Evolutionary conservation across 2,113 vertebrate genomes (phyloP).

Genomic region (Vanacampus margaritifer): DNA sequence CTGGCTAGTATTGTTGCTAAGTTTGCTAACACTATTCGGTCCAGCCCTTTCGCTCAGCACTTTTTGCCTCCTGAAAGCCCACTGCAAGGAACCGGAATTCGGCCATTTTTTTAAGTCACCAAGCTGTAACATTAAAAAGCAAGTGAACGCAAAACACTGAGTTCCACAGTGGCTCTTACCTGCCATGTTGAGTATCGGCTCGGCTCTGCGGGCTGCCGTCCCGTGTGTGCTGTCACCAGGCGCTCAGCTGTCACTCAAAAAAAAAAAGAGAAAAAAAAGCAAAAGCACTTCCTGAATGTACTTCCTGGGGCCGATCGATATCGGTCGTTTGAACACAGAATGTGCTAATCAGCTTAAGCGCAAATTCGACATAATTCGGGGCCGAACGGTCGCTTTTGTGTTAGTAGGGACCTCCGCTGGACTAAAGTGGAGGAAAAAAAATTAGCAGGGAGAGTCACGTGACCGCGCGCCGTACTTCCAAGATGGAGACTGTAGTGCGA

Average conservation of each 20-base stretch:
- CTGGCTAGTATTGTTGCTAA: slow-evolving; percentile 49
- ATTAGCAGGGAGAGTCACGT: slow-evolving; percentile 58
- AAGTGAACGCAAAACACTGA: slow-evolving; percentile 23
- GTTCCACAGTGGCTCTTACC: slow-evolving; percentile 52
- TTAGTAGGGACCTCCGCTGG: slow-evolving; percentile 6
- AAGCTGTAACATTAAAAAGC: neutral
- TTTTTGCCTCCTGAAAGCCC: slow-evolving; percentile 10
- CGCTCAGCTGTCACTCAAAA: slow-evolving; percentile 72
- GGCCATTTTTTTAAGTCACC: neutral
- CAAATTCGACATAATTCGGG: slow-evolving; percentile 31
- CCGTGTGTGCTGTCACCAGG: slow-evolving; percentile 69
- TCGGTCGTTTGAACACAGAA: slow-evolving; percentile 10
- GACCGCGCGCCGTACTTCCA: slow-evolving; percentile 58
- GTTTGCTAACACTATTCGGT: slow-evolving; percentile 54
- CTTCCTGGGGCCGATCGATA: slow-evolving; percentile 45
- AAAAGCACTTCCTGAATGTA: slow-evolving; percentile 70
- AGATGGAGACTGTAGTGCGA: slow-evolving; percentile 66
- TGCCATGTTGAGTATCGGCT: slow-evolving; percentile 80
- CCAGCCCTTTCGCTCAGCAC: slow-evolving; percentile 46
- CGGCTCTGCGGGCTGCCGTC: slow-evolving; percentile 66
- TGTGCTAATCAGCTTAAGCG: slow-evolving; percentile 2
- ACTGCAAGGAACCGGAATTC: neutral
- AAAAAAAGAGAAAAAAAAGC: slow-evolving; percentile 22
- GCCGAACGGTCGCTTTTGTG: slow-evolving; percentile 37
- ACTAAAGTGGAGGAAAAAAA: slow-evolving; percentile 13